A percentile compares a stretch with the other conserved stretches of the same genome.
These are phyloP conservation scores for Lucifuga dentata DNA, from an alignment of 2,113 vertebrate genomes.

Conservation along the genomic window DNA sequence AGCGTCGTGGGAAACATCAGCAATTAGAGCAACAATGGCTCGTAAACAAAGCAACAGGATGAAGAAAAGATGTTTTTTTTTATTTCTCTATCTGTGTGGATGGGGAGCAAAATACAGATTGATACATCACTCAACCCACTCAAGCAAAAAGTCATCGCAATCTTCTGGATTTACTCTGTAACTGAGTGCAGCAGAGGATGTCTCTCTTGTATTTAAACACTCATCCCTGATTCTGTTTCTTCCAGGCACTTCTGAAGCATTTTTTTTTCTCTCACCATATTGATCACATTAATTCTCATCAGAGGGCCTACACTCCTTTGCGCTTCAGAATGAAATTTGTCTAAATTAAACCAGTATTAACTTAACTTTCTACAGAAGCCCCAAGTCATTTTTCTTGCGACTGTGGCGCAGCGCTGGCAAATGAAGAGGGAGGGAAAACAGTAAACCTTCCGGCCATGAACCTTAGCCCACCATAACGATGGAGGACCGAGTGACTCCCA, in stretches of 20 bases:
- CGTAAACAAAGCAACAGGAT: constrained; percentile 21
- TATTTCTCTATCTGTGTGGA: constrained; percentile 6
- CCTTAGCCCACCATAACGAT: neutral
- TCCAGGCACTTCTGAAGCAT: no score
- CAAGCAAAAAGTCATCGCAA: constrained; percentile 35
- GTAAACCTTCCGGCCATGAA: neutral
- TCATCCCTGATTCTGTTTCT: constrained; percentile 2
- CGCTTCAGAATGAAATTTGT: constrained; percentile 19
- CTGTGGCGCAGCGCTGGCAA: neutral
- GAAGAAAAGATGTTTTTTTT: constrained; percentile 4
- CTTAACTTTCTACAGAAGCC: constrained; percentile 10
- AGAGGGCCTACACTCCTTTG: constrained; percentile 11
- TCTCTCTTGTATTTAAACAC: constrained; percentile 1
- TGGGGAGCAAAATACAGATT: constrained; percentile 44
- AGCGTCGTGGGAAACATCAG: constrained; percentile 10
- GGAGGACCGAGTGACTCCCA: neutral
- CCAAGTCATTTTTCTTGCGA: neutral
- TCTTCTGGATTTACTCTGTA: constrained; percentile 17
- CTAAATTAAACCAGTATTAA: constrained; percentile 30
- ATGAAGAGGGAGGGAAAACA: neutral
- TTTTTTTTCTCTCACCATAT: constrained; percentile 38
- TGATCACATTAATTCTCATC: constrained; percentile 48
- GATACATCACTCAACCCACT: constrained; percentile 27
- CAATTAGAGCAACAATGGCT: constrained; percentile 37
- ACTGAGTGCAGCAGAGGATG: constrained; percentile 14